Conservation (phyloP, 2,797 vertebrate genomes). For the Parauchenoglanis punctatus region DNA sequence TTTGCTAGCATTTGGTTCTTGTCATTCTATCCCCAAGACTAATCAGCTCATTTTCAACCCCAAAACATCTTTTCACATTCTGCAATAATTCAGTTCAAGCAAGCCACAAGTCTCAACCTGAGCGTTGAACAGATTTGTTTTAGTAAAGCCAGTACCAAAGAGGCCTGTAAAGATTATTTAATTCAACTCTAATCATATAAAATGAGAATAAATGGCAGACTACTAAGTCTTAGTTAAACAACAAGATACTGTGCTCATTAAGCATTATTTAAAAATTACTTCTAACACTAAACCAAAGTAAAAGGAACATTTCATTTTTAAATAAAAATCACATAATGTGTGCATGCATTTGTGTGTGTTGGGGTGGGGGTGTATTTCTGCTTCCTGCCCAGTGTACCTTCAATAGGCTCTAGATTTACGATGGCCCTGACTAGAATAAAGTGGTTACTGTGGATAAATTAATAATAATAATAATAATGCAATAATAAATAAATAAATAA, state of each 20-base stretch:
- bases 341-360: neutral
- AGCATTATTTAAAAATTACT: neutral
- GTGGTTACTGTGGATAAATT: no score
- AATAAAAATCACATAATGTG: neutral
- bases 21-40: constrained; percentile 24
- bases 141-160: neutral
- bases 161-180: neutral
- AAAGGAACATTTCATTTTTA: neutral
- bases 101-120: constrained; percentile 1
- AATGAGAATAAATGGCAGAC: neutral
- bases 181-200: neutral
- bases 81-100: constrained; percentile 5
- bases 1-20: constrained; percentile 9
- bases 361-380: neutral
- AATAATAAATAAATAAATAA: no score
- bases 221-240: neutral
- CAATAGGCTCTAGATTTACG: neutral
- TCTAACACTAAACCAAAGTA: neutral
- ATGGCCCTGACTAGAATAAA: neutral
- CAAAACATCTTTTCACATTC: constrained; percentile 18
- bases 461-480: no score
- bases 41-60: constrained; percentile 13
- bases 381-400: neutral
- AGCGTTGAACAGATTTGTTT: neutral
- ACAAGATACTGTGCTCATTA: neutral